phyloP scores from a whole-genome alignment of 2,797 vertebrate species.

The Coluber constrictor region DNA sequence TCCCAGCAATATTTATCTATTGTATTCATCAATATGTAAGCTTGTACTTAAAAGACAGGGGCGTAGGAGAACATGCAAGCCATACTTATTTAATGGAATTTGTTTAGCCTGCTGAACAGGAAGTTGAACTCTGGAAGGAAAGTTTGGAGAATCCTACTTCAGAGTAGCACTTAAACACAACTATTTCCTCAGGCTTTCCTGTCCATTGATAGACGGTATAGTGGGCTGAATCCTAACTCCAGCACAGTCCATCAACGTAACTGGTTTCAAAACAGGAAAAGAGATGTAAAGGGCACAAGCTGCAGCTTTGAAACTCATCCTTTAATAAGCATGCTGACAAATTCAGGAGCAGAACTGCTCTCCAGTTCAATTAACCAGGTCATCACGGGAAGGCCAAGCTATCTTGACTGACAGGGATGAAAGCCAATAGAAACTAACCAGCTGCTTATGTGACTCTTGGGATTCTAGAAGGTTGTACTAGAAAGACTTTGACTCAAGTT shows the following conservation, averaged over 20 bases:
- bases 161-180: background rate
- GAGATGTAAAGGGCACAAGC: background rate
- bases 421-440: background rate
- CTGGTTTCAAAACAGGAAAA: slow-evolving; percentile 5
- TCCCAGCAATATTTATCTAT: background rate
- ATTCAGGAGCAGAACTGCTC: background rate
- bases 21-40: background rate
- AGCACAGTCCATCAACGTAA: background rate
- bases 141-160: background rate
- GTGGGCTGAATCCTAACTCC: background rate
- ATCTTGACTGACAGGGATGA: background rate
- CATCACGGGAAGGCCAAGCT: background rate
- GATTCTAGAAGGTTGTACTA: background rate
- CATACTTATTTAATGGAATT: background rate
- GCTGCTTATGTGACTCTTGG: background rate
- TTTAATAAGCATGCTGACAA: background rate
- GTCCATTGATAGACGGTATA: background rate
- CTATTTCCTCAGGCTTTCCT: slow-evolving; percentile 3
- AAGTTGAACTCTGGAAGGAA: background rate
- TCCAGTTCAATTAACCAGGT: background rate
- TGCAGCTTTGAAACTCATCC: background rate
- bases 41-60: background rate
- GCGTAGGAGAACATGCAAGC: background rate
- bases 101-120: background rate
- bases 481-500: background rate